Evolutionary conservation across 1,140 invertebrate genomes (phyloP).

Genomic region (Hyphantria cunea): DNA sequence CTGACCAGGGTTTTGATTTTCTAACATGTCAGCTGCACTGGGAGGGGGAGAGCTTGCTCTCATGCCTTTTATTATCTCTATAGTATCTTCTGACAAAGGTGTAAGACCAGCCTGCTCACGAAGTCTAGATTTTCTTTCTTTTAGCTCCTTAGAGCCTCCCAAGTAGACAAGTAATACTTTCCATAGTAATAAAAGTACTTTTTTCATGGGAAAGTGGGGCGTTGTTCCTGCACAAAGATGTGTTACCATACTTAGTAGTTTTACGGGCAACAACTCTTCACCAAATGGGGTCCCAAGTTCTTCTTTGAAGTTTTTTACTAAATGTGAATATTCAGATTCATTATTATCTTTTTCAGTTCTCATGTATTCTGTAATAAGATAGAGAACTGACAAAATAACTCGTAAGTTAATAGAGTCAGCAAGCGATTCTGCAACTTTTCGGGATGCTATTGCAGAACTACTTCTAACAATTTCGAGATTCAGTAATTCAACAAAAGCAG

Average conservation of each 20-base stretch:
- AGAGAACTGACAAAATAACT: conserved; percentile 95
- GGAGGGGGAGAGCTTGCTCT: conserved; percentile 96
- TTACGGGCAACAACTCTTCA: conserved; percentile 93
- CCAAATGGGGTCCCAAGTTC: conserved; percentile 89
- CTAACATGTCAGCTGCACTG: conserved; percentile 94
- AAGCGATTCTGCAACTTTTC: conserved; percentile 94
- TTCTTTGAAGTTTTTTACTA: conserved; percentile 89
- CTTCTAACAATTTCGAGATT: conserved; percentile 96
- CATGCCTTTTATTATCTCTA: conserved; percentile 96
- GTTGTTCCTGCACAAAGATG: conserved; percentile 96
- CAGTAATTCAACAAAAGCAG: conserved; percentile 94
- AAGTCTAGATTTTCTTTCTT: conserved; percentile 88
- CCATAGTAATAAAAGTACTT: conserved; percentile 97
- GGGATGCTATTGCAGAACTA: conserved; percentile 89
- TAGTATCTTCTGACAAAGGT: conserved; percentile 93
- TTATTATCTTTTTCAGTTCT: conserved; percentile 85
- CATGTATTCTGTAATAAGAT: conserved; percentile 96
- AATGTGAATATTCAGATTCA: conserved; percentile 85
- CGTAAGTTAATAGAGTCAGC: conserved; percentile 95
- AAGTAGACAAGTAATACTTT: conserved; percentile 95
- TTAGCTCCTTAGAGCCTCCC: conserved; percentile 92
- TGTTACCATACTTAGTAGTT: conserved; percentile 96
- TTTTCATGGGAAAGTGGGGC: conserved; percentile 98
- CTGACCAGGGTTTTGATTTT: conserved; percentile 92
- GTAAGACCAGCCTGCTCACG: conserved; percentile 88